Conservation (phyloP, 2,797 vertebrate genomes). For the Hemitrygon akajei region DNA sequence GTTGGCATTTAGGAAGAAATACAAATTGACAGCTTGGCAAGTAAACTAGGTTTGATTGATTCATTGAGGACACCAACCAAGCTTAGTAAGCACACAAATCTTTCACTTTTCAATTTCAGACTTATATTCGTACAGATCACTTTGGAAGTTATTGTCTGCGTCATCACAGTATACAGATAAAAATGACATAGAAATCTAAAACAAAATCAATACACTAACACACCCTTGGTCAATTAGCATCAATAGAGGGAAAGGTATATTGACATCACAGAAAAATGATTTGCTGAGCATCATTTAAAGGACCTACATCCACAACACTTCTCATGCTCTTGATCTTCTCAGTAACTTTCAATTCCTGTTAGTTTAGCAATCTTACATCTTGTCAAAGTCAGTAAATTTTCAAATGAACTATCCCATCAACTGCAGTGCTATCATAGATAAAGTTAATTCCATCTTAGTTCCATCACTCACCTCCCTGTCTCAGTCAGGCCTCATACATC, state of each 20-base stretch:
- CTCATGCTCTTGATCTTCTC: too few relatives aligned
- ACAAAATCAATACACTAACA: background rate
- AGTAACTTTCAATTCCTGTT: too few relatives aligned
- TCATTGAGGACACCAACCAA: constrained; percentile 9
- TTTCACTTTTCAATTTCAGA: background rate
- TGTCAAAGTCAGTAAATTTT: too few relatives aligned
- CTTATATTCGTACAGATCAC: background rate
- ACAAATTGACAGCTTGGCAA: background rate
- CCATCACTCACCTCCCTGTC: too few relatives aligned
- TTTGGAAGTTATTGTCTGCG: background rate
- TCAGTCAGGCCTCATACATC: too few relatives aligned
- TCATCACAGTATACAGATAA: background rate
- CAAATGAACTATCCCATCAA: too few relatives aligned
- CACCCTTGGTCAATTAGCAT: background rate
- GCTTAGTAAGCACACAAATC: background rate
- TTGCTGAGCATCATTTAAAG: background rate
- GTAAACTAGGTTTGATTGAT: constrained; percentile 10
- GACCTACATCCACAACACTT: background rate
- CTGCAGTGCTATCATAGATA: too few relatives aligned
- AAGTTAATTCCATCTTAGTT: too few relatives aligned
- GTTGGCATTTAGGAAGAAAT: background rate
- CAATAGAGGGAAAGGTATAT: background rate
- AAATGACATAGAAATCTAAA: background rate
- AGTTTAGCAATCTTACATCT: too few relatives aligned
- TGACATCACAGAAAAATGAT: too few relatives aligned